Percentiles rank a stretch among this genome's conserved stretches.
These are phyloP conservation scores for Uropsilus gracilis DNA, from an alignment of 2,113 vertebrate species.

Conservation along the genomic window DNA sequence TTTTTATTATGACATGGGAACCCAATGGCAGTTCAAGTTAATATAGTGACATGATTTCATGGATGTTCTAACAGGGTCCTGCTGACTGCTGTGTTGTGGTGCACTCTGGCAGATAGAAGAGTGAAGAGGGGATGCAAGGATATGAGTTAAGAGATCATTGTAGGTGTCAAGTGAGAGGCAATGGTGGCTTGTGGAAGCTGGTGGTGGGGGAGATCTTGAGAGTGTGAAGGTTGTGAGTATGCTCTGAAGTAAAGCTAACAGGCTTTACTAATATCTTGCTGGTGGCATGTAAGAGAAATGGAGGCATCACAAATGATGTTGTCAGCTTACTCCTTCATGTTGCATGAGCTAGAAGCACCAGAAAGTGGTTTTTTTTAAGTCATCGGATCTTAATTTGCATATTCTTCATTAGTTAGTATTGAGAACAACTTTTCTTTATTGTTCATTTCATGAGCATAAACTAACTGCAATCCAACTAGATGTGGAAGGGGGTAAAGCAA, in stretches of 20 bases:
- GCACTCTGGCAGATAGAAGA: neutral
- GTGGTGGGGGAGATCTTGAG: neutral
- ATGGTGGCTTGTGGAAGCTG: neutral
- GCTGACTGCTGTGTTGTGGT: neutral
- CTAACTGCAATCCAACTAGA: too few relatives aligned
- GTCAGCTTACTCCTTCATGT: neutral
- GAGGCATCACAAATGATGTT: neutral
- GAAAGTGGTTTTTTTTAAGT: neutral
- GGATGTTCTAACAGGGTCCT: neutral
- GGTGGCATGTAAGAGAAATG: neutral
- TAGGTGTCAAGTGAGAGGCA: neutral
- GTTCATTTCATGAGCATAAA: too few relatives aligned
- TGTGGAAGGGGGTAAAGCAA: too few relatives aligned
- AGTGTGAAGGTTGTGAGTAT: neutral
- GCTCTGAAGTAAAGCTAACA: neutral
- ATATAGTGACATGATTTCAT: neutral
- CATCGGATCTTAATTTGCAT: neutral
- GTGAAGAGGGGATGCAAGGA: too few relatives aligned
- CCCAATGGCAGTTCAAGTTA: neutral
- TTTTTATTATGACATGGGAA: neutral
- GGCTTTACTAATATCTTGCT: neutral
- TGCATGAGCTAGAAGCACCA: neutral
- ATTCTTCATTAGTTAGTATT: neutral
- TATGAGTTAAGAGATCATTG: neutral
- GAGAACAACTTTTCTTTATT: neutral